Evolutionary conservation across 1,140 invertebrate species (phyloP), one percentile per base, ranked within the genome.

Genomic region (Diorhabda carinulata): DNA sequence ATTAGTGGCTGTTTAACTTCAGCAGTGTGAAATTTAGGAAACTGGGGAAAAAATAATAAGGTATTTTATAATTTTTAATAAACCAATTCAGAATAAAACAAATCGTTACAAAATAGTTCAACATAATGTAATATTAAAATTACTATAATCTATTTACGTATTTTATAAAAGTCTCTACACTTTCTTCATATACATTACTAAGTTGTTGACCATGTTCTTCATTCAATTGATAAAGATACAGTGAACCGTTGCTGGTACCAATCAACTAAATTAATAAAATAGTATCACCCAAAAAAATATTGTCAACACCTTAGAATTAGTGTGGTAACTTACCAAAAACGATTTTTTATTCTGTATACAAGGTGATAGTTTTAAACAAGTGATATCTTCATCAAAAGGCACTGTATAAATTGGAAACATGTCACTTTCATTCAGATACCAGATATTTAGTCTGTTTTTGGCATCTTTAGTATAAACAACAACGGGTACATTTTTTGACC

Each of bases 341-440:
- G 74, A 71, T 56, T 68, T 72, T 60, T 74, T 68, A 64, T 57
- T 58, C 25, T 9, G 43, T 41, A 63, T 60, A 42, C 71, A 52
- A 5, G 75, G 70, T 45, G 76, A 76, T 43, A 79, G 68, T 68
- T 70, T 76, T 41, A 80, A 75, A 57, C 68, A 74, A 66, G 62
- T 74, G 8, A 81, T 76, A 56, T 72, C 69, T 40, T 80, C 72
- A 10, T 74, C 73, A 59, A 79, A 76, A 7, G 71, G 68, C 52
- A 80, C 63, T 0, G 78, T 75, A 70, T 74, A 76, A 44, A 76
- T 69, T 2, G 80, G 79, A 63, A 69, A 77, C 58, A 80, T 72
- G 70, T 80, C 78, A 72, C 78, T 80, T 52, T 72, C 71, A 41
- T 67, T 73, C 45, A 81, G 69, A 73, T 81, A 74, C 80, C 80